Evolutionary conservation across 1,140 invertebrate genomes (phyloP), one percentile per base, ranked within the genome.

Genomic region (Formica selysi): DNA sequence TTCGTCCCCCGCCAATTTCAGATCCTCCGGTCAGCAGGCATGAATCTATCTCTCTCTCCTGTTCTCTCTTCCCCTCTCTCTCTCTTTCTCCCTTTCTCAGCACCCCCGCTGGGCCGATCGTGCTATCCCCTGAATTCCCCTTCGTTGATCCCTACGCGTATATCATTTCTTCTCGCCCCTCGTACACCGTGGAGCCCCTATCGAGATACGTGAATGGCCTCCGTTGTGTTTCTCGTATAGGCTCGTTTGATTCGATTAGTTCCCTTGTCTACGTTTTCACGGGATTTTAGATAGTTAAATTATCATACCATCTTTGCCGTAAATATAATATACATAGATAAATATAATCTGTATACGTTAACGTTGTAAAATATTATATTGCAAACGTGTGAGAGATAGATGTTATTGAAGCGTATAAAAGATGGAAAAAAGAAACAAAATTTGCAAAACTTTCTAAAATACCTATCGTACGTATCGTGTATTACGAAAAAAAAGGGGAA

Each of bases 1-100:
- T 86, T 68, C 36, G 62, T 48, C 51, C 76, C 61, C 84, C 62
- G 59, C 62, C 81, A 84, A 84, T 76, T 85, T 78, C 71, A 16
- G 71, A 13, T 51, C 62, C 41, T 8, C 36, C 54, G 54, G 8
- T 64, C 76, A 44, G 44, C 73, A 59, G 48, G 36, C 76, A 65
- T 41, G 26, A 65, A 62, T 81, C 85, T 81, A 29, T 38, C 29
- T 51, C 61, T 67, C 29, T 79, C 61, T 29, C 76, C 22, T 79
- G 0, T 29, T 29, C 0, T 29, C 32, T 54, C 65, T 70, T 61
- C 57, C 29, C 68, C 44, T 54, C 76, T 61, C 76, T 41, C 38
- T 62, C 48, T 78, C n/a, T 79, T 44, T 41, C 76, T 71, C 73
- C 59, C 29, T 79, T 36, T 54, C 76, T 61, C 65, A 38, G 64